Base-by-base conservation (phyloP, 2,113 vertebrate species). In the Micronisus gabar region DNA sequence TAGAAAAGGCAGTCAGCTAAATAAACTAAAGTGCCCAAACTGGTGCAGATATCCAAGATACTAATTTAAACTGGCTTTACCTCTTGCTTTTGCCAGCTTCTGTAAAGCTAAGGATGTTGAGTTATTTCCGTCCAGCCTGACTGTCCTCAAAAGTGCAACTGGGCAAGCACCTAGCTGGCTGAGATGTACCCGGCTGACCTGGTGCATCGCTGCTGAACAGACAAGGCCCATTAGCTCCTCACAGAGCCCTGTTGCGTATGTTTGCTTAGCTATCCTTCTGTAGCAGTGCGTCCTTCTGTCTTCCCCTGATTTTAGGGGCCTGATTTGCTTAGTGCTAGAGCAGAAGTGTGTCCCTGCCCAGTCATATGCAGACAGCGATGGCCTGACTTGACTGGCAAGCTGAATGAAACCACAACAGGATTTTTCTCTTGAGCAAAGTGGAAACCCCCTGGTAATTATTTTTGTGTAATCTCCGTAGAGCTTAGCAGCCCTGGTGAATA, bases 21-120 rank as follows among this genome's bases (percentile, higher is more conserved):
- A 59, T 79, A 63, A 83, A 3, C 38, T 78, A 17, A 89, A 78
- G 43, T 93, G 56, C 36, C 66, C 52, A 81, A 26, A 40, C 7
- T 79, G 47, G 4, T 62, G 45, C 52, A 48, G 25, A 10, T 74
- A 11, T 16, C 0, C 1, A 27, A 34, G 1, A 3, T 14, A 5
- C 8, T 10, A 36, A 43, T 81, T 88, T 59, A 38, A 76, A 78
- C 18, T 70, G 75, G 17, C 47, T 74, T 45, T 50, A 11, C 26
- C 43, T 86, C 82, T 63, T 74, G 45, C 59, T 66, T 74, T 67
- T 1, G 7, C 13, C 62, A 41, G 34, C 36, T 16, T 50, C 78
- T 56, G 4, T 40, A 15, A 15, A 43, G 22, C 40, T 65, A 9
- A 30, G 55, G 14, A 4, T 38, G n/a, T 81, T 30, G 20, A 47